A percentile compares a stretch with the other conserved stretches of the same genome.
Conservation (phyloP, 1,140 invertebrate species). For the Samia ricini region DNA sequence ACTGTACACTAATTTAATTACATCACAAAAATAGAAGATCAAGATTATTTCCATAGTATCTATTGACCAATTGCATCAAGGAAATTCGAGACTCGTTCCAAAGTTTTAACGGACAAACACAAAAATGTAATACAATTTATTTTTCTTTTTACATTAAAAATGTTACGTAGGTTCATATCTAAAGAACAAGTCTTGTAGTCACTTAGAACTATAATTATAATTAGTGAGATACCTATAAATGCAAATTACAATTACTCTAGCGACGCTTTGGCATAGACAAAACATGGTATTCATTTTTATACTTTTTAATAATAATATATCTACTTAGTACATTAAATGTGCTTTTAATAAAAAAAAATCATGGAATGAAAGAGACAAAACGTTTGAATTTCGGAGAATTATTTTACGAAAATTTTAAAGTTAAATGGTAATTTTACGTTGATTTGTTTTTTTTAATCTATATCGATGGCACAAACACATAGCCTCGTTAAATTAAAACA, state of each 20-base stretch:
- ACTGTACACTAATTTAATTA: background rate
- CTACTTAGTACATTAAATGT: background rate
- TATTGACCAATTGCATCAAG: conserved; percentile 25
- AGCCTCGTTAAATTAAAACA: conserved; percentile 7
- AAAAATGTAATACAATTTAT: conserved; percentile 38
- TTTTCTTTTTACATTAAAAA: conserved; percentile 36
- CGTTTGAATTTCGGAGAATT: background rate
- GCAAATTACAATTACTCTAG: conserved; percentile 77
- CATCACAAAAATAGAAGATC: conserved; percentile 4
- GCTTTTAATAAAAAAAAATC: background rate
- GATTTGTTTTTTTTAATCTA: background rate
- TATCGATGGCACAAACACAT: background rate
- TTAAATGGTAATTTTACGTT: background rate
- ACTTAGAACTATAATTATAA: conserved; percentile 68
- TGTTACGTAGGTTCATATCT: conserved; percentile 47
- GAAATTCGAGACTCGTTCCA: conserved; percentile 64
- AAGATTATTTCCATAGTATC: conserved; percentile 14
- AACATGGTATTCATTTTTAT: conserved; percentile 57
- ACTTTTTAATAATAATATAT: conserved; percentile 3
- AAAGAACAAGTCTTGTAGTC: conserved; percentile 73
- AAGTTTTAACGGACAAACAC: conserved; percentile 44
- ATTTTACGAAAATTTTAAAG: background rate
- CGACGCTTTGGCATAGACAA: conserved; percentile 78
- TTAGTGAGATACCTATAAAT: conserved; percentile 78
- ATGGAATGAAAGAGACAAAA: background rate